phyloP scores from a whole-genome alignment of 2,888 invertebrate genomes.

The Nymphalis urticae region DNA sequence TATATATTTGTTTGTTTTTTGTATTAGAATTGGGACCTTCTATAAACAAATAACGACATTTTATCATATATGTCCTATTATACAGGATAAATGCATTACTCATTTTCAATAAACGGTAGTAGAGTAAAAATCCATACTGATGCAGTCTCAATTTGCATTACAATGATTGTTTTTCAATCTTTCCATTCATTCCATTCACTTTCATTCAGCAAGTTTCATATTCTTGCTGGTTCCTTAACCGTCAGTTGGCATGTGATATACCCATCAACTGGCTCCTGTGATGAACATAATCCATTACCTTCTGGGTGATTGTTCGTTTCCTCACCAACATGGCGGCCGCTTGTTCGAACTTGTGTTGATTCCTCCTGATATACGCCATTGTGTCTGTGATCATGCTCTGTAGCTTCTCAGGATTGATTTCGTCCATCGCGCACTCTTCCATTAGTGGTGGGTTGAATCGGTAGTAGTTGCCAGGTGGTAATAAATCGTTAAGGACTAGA shows the following conservation, averaged over 20 bases:
- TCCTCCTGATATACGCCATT: constrained; percentile 88
- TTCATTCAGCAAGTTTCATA: constrained; percentile 42
- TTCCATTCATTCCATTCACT: background rate
- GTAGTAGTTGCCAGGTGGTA: constrained; percentile 88
- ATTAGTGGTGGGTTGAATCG: constrained; percentile 94
- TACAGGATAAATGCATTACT: too few species aligned
- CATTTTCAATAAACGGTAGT: too few species aligned
- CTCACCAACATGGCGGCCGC: constrained; percentile 77
- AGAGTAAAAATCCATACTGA: too few species aligned
- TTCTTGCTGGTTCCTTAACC: constrained; percentile 40
- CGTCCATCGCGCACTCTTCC: constrained; percentile 89
- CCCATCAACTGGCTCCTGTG: constrained; percentile 55
- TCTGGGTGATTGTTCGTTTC: constrained; percentile 51
- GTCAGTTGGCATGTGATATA: constrained; percentile 51
- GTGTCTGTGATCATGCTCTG: constrained; percentile 88
- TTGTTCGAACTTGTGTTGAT: constrained; percentile 87
- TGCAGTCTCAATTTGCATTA: too few species aligned
- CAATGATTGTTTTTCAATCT: too few species aligned
- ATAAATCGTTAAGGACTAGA: constrained; percentile 86
- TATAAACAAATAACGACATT: too few species aligned
- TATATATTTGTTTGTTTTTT: too few species aligned
- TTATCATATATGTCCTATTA: too few species aligned
- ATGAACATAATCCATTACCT: constrained; percentile 49
- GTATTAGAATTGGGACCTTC: too few species aligned
- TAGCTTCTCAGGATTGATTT: constrained; percentile 87